Percentiles rank a stretch among this genome's conserved stretches.
Evolutionary conservation across 2,113 vertebrate species (phyloP).

Genomic region (Zosterops pallidus): DNA sequence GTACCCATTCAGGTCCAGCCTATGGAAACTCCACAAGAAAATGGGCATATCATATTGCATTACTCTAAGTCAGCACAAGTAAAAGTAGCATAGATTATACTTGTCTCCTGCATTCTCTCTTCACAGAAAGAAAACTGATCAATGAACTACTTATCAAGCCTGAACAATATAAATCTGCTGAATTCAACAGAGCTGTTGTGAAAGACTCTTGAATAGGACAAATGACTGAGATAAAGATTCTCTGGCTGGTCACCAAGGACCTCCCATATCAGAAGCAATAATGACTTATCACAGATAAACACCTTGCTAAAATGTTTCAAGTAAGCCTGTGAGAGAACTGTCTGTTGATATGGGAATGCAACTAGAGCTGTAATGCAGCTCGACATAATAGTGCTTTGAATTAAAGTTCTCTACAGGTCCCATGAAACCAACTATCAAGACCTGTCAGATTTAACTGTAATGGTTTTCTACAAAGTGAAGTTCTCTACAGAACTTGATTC

Average conservation of each 20-base stretch:
- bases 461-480: not conserved
- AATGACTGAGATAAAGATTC: not conserved
- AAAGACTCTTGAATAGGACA: not conserved
- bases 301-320: conserved; percentile 38
- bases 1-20: not conserved
- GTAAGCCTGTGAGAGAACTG: not conserved
- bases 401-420: not conserved
- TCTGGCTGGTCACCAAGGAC: conserved; percentile 30
- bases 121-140: conserved; percentile 14
- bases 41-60: not conserved
- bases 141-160: conserved; percentile 4
- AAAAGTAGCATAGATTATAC: not conserved
- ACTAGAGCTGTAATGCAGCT: not conserved
- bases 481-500: not conserved
- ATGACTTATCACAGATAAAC: conserved; percentile 45
- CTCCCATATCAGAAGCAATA: conserved; percentile 20
- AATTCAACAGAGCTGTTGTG: not conserved
- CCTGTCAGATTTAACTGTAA: not conserved
- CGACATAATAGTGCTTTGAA: not conserved
- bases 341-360: not conserved
- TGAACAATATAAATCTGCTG: conserved; percentile 31
- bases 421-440: not conserved
- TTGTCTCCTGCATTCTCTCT: not conserved
- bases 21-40: not conserved
- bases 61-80: not conserved